Evolutionary conservation across 2,888 invertebrate species (phyloP), one percentile per base, ranked within the genome.

Genomic region (Caenorhabditis sinica): DNA sequence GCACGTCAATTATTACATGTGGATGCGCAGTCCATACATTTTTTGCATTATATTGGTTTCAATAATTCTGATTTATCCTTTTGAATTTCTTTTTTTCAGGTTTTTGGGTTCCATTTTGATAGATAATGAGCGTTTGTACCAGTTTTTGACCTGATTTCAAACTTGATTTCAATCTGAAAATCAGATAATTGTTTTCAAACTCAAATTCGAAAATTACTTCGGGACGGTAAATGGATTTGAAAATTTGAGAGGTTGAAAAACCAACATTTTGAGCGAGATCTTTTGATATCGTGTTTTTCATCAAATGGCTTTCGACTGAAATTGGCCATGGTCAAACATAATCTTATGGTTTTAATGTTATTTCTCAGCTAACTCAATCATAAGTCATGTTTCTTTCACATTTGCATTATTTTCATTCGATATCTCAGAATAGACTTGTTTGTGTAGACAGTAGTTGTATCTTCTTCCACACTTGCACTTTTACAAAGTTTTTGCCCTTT

Each of bases 1-100:
- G 75, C 43, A 63, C 75, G 28, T 56, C 82, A 82, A 82, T 82
- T 82, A 82, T 82, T 56, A 25, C 53, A 65, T 82, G 58, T 45
- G 33, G 63, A 73, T 73, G 80, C 73, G 58, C 73, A 49, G 60
- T 58, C 53, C 63, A 80, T 33, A 30, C 49, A n/a, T 28, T 61
- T 79, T 81, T 61, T 74, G 65, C 63, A 53, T 63, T 72, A n/a
- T 45, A 58, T 72, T n/a, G 72, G 72, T 80, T 80, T 71, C 80
- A 65, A 80, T 58, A 33, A 15, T 8, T 63, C 30, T 56, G 69
- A 69, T 69, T 69, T 56, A 69, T 69, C 40, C 23, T 36, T 36
- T 17, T 9, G 36, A 69, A 11, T 56, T 5, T 5, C 13, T 36
- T 69, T 69, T 69, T 40, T 68, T 8, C 8, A 61, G 17, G 9